Evolutionary conservation across 2,797 vertebrate genomes (phyloP), one percentile per base, ranked within the genome.

Genomic region (Microhierax caerulescens): DNA sequence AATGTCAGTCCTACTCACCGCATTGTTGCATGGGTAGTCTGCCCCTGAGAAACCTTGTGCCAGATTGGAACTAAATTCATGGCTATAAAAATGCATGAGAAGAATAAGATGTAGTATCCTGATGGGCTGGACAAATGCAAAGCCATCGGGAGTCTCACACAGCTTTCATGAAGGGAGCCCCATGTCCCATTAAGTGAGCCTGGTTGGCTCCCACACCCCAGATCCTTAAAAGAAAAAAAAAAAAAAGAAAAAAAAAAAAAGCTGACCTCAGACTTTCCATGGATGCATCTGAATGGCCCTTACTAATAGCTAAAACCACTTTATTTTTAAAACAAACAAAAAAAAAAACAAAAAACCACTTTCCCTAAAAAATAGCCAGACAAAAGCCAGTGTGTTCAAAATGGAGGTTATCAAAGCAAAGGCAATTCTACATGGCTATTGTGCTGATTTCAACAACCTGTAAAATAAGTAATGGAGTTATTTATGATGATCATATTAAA

Each of bases 331-430:
- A 77, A 50, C 23, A 56, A 16, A 56, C n/a, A 18, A 4, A 34
- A n/a, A 4, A 10, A 0, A 4, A 32, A 32, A 2, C 16, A 23
- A 3, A 4, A n/a, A 34, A 19, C 1, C 11, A 10, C 22, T 8
- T 64, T 51, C 54, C 28, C 41, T 57, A 37, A 57, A 91, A 86
- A 76, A 34, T 11, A 69, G 10, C 5, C 10, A n/a, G 70, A 36
- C 22, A 76, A 82, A 60, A 68, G 25, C 43, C 45, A 61, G 0
- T 20, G 3, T 30, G 5, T 43, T 81, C n/a, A 50, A 75, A 53
- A 45, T 23, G 7, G 39, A 89, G 13, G 9, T 54, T 63, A 23
- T 47, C 57, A 84, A 89, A 84, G 24, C 27, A 72, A 81, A 80
- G 48, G 25, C 34, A 27, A 17, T 68, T 90, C 24, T 78, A 9